A percentile compares a stretch with the other conserved stretches of the same genome.
These are phyloP conservation scores for Melanargia galathea DNA, from an alignment of 2,888 invertebrate genomes.

Conservation along the genomic window DNA sequence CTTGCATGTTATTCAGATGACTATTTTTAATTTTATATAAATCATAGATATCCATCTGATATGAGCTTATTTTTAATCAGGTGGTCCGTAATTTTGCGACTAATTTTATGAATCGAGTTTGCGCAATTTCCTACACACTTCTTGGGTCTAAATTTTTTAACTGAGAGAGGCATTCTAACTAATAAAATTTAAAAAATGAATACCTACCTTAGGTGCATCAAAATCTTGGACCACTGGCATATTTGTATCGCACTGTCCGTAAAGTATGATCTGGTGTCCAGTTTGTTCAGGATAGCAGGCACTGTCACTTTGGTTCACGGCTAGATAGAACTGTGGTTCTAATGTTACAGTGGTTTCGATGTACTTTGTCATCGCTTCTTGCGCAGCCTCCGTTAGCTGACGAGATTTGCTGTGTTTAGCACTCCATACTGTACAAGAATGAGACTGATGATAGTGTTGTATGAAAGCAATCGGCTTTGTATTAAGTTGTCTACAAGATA, in stretches of 20 bases:
- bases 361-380: conserved; percentile 48
- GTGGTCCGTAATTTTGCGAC: no score
- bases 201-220: conserved; percentile 49
- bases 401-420: conserved; percentile 65
- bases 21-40: no score
- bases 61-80: no score
- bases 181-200: not conserved
- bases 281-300: conserved; percentile 62
- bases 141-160: no score
- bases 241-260: conserved; percentile 62
- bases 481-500: not conserved
- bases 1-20: no score
- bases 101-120: no score
- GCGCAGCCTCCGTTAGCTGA: conserved; percentile 46
- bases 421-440: conserved; percentile 64
- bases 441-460: no score
- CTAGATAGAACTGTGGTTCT: conserved; percentile 52
- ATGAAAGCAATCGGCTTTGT: not conserved
- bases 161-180: no score
- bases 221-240: conserved; percentile 61
- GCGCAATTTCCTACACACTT: no score
- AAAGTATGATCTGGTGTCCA: conserved; percentile 57
- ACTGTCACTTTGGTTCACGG: conserved; percentile 54
- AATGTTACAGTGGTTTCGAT: conserved; percentile 54
- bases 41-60: no score